A percentile compares a stretch with the other conserved stretches of the same genome.
These are phyloP conservation scores for Mesembrinibis cayennensis DNA, from an alignment of 2,113 vertebrate species.

Conservation along the genomic window DNA sequence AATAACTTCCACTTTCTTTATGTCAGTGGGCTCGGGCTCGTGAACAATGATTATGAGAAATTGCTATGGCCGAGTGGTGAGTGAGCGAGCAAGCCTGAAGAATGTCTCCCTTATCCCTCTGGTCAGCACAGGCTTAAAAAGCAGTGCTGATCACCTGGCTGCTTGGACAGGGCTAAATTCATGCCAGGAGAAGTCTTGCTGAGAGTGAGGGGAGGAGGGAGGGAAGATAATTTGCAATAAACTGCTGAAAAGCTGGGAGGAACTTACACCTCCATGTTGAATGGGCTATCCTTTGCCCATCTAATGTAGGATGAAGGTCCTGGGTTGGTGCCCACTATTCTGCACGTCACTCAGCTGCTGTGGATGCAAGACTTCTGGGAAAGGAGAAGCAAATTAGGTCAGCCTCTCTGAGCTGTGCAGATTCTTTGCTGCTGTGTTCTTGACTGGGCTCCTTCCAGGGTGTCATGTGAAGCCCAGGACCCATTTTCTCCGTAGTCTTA, in stretches of 20 bases:
- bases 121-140: neutral
- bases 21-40: neutral
- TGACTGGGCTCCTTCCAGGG: neutral
- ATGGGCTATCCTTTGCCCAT: neutral
- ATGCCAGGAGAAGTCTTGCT: neutral
- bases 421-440: neutral
- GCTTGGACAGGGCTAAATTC: neutral
- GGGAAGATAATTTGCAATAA: neutral
- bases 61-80: neutral
- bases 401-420: neutral
- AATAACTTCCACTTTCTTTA: constrained; percentile 30
- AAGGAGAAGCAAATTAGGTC: neutral
- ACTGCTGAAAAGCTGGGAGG: neutral
- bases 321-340: neutral
- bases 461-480: neutral
- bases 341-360: neutral
- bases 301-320: neutral
- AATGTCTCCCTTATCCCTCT: neutral
- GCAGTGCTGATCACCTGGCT: neutral
- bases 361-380: neutral
- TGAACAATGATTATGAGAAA: neutral
- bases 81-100: neutral
- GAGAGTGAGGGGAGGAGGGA: neutral
- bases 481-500: neutral
- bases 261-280: neutral